Percentiles rank a stretch among this genome's conserved stretches.
phyloP scores from a whole-genome alignment of 2,113 vertebrate species.

The Dicerorhinus sumatrensis region DNA sequence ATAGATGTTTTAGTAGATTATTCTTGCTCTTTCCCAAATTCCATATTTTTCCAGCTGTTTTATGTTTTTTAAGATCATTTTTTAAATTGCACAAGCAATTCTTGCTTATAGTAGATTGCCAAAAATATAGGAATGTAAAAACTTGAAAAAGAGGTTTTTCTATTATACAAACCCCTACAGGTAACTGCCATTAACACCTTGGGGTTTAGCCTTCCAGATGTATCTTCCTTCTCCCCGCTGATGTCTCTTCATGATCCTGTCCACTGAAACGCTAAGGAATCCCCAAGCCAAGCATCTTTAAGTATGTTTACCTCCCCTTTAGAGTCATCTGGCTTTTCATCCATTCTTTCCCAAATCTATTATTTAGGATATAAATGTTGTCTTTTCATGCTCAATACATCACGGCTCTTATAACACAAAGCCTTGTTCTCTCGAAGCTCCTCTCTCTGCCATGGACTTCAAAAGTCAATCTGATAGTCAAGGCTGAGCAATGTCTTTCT shows the following conservation, averaged over 20 bases:
- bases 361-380: constrained; percentile 30
- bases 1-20: background rate
- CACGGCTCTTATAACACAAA: background rate
- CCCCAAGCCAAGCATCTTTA: background rate
- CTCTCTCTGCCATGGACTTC: background rate
- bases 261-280: background rate
- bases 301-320: background rate
- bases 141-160: background rate
- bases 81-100: background rate
- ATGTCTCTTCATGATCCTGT: too few species aligned
- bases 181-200: background rate
- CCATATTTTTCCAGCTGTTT: background rate
- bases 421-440: background rate
- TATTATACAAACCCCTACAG: background rate
- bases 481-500: background rate
- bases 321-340: background rate
- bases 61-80: background rate
- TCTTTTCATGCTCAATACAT: background rate
- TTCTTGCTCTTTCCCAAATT: background rate
- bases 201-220: background rate
- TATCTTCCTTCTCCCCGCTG: background rate
- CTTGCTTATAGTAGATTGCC: background rate
- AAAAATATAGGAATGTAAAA: background rate
- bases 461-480: background rate
- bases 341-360: background rate